Conservation (phyloP, 2,797 vertebrate genomes). For the Gallinago stenura region DNA sequence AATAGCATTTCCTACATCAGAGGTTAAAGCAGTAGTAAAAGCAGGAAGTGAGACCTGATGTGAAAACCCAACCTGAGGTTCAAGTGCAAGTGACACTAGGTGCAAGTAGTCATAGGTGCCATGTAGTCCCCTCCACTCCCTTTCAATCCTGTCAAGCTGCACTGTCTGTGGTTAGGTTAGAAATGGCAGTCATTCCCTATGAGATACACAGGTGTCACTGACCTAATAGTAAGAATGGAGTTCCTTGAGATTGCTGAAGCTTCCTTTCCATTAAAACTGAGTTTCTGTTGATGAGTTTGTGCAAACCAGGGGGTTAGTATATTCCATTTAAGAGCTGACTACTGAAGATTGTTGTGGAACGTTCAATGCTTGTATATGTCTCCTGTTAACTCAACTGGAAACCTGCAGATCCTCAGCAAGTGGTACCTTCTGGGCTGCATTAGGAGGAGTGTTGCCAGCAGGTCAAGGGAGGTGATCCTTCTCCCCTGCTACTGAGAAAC, state of each 20-base stretch:
- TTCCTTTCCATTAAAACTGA: background rate
- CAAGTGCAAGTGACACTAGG: background rate
- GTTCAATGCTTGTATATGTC: rapidly evolving
- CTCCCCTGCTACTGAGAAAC: background rate
- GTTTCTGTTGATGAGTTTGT: background rate
- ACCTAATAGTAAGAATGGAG: background rate
- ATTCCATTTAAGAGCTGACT: background rate
- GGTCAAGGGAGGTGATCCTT: background rate
- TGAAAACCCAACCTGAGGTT: background rate
- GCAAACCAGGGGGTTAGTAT: background rate
- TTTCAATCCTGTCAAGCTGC: background rate
- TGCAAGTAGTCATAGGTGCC: background rate
- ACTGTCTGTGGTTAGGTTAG: background rate
- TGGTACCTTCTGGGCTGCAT: background rate
- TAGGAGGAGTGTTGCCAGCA: background rate
- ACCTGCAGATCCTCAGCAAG: background rate
- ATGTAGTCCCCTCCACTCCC: rapidly evolving
- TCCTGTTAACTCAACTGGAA: background rate
- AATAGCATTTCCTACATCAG: background rate
- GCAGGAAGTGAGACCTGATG: background rate
- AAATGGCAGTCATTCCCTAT: rapidly evolving
- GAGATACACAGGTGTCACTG: background rate
- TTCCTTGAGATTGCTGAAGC: background rate
- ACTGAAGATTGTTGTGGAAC: background rate
- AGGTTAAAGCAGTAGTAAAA: background rate